Conservation (phyloP, 2,113 vertebrate species). For the Mobula hypostoma region DNA sequence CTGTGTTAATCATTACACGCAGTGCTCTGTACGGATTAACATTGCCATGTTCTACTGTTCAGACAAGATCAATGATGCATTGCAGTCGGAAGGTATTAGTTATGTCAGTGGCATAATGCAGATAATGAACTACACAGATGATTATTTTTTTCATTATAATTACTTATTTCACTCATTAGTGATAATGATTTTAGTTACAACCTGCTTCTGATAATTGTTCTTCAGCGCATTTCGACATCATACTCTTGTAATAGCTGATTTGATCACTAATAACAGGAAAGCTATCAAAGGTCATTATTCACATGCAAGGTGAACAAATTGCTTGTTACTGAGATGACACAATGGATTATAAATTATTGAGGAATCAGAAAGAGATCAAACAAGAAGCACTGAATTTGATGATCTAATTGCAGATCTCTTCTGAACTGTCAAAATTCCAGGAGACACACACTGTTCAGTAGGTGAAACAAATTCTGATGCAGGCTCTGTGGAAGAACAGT, state of each 20-base stretch:
- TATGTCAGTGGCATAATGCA: neutral
- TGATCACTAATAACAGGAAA: neutral
- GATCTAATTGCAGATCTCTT: neutral
- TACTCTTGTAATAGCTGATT: neutral
- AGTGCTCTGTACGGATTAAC: neutral
- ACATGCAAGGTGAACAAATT: neutral
- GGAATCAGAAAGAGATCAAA: neutral
- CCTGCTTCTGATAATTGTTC: neutral
- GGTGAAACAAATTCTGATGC: neutral
- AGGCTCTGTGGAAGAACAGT: neutral
- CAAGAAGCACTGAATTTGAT: neutral
- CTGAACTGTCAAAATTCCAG: neutral
- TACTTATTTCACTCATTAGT: constrained; percentile 6
- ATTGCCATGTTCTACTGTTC: neutral
- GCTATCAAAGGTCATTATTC: neutral
- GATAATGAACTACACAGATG: neutral
- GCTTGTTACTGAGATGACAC: neutral
- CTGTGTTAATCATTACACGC: neutral
- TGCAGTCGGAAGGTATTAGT: neutral
- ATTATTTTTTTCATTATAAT: neutral
- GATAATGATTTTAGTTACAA: neutral
- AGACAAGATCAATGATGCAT: neutral
- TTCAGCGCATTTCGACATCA: neutral
- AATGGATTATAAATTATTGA: neutral
- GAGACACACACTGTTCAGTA: neutral